Base-by-base conservation (phyloP, 2,888 invertebrate species). In the Drosophila siamana region DNA sequence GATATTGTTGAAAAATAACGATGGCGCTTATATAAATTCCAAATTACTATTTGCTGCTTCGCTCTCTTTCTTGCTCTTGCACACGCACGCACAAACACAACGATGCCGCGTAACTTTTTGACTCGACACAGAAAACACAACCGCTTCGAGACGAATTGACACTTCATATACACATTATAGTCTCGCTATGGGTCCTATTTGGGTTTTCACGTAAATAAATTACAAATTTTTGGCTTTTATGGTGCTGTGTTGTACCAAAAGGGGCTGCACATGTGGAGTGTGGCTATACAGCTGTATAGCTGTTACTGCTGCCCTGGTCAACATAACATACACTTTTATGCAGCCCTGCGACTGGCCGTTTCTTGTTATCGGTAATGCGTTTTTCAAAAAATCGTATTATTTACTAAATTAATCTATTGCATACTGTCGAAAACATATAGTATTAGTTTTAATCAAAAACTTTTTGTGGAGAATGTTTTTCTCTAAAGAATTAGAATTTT, bases 11-110 rank as follows among this genome's bases (percentile, higher is more conserved):
- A 74, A 78, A 72, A 61, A 71, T 70, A 80, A 59, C 64, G 69
- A 70, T 47, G 62, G 76, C 51, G 66, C 86, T 83, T 83, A 83
- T 83, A 84, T 83, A 83, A 83, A 83, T 74, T 69, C 77, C 65
- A 74, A 71, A 72, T 76, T 70, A 52, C 54, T 65, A 70, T 73
- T 68, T 63, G 60, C 56, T 69, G 22, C 46, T 44, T 60, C 33
- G 33, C n/a, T 33, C 33, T 33, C n/a, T 33, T 11, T 33, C 33
- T 70, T 19, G 19, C 19, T 19, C 19, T 19, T 19, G 19, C 62
- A 61, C 41, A 28, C 52, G 57, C 59, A 63, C 52, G 41, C 65
- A 66, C 64, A 52, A 56, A 48, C 51, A 59, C 51, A 68, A 59
- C 56, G 65, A 69, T 65, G 43, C 62, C 62, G 69, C 73, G 67